Evolutionary conservation across 2,888 invertebrate genomes (phyloP), one percentile per base, ranked within the genome.

Genomic region (Xestia c-nigrum): DNA sequence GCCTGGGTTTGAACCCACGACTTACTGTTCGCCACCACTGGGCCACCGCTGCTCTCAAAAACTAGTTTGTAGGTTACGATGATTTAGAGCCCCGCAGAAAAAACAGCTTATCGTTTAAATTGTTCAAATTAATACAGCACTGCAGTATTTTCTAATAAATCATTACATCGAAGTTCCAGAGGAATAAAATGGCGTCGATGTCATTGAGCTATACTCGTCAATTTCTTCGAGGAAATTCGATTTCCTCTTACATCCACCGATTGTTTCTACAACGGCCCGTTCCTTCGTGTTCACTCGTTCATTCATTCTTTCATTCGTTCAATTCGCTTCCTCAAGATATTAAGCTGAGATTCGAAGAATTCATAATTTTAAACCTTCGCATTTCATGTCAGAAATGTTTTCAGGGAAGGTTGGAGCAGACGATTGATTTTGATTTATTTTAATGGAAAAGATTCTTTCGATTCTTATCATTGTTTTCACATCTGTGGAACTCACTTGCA

Each of bases 211-310:
- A 80, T 84, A 76, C 76, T 84, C 80, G 85, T 88, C 89, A 88
- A 87, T 88, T 86, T 86, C 86, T 86, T 52, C 24, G 80, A 87
- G 88, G 79, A 88, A 88, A 88, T 88, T 88, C 82, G 86, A 88
- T 88, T 88, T 88, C 87, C 88, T 87, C 74, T 84, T 74, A 80
- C 81, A 87, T 87, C 77, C 73, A 74, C 55, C 79, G 86, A 88
- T 88, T 89, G 88, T 88, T 88, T 88, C 89, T 81, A 61, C 73
- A 76, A 80, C 74, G 85, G 46, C 50, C 6, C 71, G 68, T 68
- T 85, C 81, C 61, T 85, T 83, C 83, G 81, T 81, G 88, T 80
- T 86, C 89, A 88, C 57, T 86, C 85, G 80, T 78, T 83, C 84
- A 79, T 73, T 84, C 83, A n/a, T n/a, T n/a, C n/a, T n/a, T n/a